phyloP scores from a whole-genome alignment of 2,113 vertebrate genomes.

The Lonchura striata region DNA sequence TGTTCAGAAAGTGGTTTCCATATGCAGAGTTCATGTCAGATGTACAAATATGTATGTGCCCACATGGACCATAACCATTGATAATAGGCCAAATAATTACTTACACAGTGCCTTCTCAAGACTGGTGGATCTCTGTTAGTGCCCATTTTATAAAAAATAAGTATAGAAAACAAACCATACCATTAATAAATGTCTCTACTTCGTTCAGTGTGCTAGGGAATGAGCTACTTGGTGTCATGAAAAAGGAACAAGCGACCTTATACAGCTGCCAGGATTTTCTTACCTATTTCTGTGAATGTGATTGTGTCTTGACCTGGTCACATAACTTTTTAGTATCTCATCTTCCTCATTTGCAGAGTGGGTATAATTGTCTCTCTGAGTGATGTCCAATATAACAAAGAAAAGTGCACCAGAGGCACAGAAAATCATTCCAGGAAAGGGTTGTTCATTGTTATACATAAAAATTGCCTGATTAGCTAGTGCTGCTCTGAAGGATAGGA shows the following conservation, averaged over 20 bases:
- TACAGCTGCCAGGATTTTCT: neutral
- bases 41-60: neutral
- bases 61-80: neutral
- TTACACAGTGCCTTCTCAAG: neutral
- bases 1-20: neutral
- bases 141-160: neutral
- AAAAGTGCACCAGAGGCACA: neutral
- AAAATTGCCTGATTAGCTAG: constrained; percentile 18
- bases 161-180: neutral
- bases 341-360: neutral
- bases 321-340: neutral
- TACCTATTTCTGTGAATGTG: neutral
- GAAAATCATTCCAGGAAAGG: neutral
- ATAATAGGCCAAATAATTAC: neutral
- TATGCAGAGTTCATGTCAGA: neutral
- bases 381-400: neutral
- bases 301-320: neutral
- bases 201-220: neutral
- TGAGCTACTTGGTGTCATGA: neutral
- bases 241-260: neutral
- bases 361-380: neutral
- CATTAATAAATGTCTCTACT: neutral
- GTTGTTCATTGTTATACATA: neutral
- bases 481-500: neutral
- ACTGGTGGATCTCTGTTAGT: neutral